A percentile compares a stretch with the other conserved stretches of the same genome.
phyloP scores from a whole-genome alignment of 30 jellyfish, hydroid and myxozoan species.

The Sanderia malayensis region DNA sequence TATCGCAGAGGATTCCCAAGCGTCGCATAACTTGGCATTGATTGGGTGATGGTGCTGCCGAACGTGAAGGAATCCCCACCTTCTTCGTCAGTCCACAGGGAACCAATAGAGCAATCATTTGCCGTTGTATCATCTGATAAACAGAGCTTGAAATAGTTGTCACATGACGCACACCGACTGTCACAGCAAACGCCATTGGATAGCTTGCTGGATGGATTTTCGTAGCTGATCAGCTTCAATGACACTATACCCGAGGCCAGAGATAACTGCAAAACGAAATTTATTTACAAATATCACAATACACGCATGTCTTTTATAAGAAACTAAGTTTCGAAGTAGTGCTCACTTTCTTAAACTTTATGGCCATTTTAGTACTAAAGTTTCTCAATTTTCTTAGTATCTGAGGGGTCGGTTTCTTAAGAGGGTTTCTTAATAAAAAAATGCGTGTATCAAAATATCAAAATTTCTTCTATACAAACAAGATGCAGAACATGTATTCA shows the following conservation, averaged over 20 bases:
- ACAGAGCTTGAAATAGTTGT: conserved; percentile 1
- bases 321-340: no score
- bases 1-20: background rate
- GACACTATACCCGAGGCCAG: background rate
- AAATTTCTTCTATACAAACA: no score
- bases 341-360: no score
- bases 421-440: no score
- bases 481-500: no score
- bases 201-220: background rate
- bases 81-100: conserved; percentile 6
- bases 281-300: no score
- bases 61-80: conserved; percentile 9
- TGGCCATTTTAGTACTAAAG: no score
- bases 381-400: no score
- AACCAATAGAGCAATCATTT: background rate
- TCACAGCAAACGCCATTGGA: conserved; percentile 1
- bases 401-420: no score
- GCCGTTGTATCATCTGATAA: background rate
- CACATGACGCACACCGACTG: background rate
- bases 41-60: background rate
- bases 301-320: no score
- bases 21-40: background rate
- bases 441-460: no score
- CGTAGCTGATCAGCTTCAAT: background rate
- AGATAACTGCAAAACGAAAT: no score